These are phyloP conservation scores for Oreotrochilus melanogaster DNA, from an alignment of 2,113 vertebrate genomes.

Conservation along the genomic window DNA sequence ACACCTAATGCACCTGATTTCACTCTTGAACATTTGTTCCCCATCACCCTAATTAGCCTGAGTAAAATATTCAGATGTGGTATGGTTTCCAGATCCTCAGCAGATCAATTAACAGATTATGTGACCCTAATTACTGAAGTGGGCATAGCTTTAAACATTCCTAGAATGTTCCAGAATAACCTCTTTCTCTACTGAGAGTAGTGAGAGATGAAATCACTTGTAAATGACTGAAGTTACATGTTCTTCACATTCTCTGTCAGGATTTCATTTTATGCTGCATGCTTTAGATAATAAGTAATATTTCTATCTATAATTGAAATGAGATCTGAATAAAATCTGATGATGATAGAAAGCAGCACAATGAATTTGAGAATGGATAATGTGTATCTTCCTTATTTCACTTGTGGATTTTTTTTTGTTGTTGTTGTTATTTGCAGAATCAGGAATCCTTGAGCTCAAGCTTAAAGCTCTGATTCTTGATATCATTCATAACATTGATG, in stretches of 20 bases:
- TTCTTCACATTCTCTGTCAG: background rate
- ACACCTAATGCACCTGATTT: background rate
- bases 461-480: slow-evolving; percentile 96
- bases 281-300: background rate
- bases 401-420: background rate
- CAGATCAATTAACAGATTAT: background rate
- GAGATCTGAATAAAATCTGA: background rate
- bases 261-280: background rate
- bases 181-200: background rate
- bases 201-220: background rate
- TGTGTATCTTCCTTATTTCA: accelerated
- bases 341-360: background rate
- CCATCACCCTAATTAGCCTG: background rate
- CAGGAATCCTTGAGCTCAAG: slow-evolving; percentile 88
- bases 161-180: background rate
- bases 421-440: slow-evolving; percentile 76
- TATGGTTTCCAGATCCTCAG: background rate
- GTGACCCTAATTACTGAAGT: background rate
- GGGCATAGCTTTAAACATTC: background rate
- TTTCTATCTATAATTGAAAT: background rate
- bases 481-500: slow-evolving; percentile 94
- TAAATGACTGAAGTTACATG: background rate
- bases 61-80: background rate
- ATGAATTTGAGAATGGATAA: background rate
- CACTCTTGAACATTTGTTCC: background rate